Base-by-base conservation (phyloP, 2,113 vertebrate genomes). In the Zootoca vivipara region DNA sequence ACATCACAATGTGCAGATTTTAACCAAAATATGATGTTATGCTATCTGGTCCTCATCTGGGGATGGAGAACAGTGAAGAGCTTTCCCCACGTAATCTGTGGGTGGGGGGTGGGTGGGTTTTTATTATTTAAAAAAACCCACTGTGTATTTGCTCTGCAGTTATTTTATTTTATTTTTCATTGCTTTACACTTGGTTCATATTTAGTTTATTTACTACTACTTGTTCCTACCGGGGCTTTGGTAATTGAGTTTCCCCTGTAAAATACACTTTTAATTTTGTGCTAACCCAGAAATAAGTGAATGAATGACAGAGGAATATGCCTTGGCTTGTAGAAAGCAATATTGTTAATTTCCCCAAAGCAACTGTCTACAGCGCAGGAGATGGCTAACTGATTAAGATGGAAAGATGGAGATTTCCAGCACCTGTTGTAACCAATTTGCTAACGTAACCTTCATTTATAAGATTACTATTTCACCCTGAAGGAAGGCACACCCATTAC, bases 321-420 rank as follows among this genome's bases (percentile, higher is more conserved):
- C 38, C 83, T 93, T 78, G 75, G 30, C 35, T 91, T 52, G 78
- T 91, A 92, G 78, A 87, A 93, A 89, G 86, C 87, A 92, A 82
- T 87, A 83, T 86, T 91, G 88, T 91, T 93, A 85, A 35, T 96
- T 96, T 97, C 46, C 79, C 92, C 90, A 91, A 93, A 95, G 85
- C 86, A 93, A 85, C 81, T 38, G 88, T 95, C 85, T 89, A 85
- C 72, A 78, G 42, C 73, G 18, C 80, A 90, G 92, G 67, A 72
- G 93, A 92, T 92, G 72, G 91, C 91, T 94, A 93, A 96, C 95
- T 93, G 94, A 97, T 95, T 93, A 94, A 95, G 92, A 93, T 87
- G 35, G 81, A 96, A 94, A 85, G 86, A 93, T 67, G 88, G 73
- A 95, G 73, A 92, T 82, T 89, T 70, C 84, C 88, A 91, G 94